Evolutionary conservation across 2,797 vertebrate species (phyloP).

Genomic region (Urophycis tenuis): DNA sequence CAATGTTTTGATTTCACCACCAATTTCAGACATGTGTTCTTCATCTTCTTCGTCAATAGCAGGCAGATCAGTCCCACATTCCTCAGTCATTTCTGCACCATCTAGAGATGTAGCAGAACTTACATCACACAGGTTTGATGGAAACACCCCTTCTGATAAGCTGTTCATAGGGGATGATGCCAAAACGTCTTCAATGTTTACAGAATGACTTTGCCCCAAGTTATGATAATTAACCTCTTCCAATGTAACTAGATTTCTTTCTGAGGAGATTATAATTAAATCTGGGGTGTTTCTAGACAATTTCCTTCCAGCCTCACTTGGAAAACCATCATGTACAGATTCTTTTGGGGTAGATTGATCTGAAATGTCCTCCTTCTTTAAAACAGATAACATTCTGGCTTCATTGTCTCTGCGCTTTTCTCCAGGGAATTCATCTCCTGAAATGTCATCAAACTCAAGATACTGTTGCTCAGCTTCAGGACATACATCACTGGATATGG

Average conservation of each 20-base stretch:
- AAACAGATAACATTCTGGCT: constrained; percentile 14
- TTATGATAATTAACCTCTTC: constrained; percentile 10
- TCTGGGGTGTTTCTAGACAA: constrained; percentile 30
- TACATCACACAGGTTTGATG: constrained; percentile 15
- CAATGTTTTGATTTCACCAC: constrained; percentile 23
- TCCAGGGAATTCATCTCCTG: constrained; percentile 23
- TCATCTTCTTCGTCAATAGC: constrained; percentile 5
- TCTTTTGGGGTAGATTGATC: constrained; percentile 10
- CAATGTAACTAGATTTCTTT: constrained; percentile 19
- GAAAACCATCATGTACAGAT: constrained; percentile 17
- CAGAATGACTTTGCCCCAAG: constrained; percentile 4
- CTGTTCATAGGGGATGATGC: constrained; percentile 17
- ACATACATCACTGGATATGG: constrained; percentile 33
- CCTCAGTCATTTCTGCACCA: neutral
- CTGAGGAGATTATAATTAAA: constrained; percentile 29
- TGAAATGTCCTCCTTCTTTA: constrained; percentile 21
- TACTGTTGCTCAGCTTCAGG: constrained; percentile 25
- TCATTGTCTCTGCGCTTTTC: constrained; percentile 14
- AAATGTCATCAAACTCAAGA: constrained; percentile 35
- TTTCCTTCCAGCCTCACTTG: constrained; percentile 28
- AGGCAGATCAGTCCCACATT: constrained; percentile 21
- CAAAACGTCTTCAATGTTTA: constrained; percentile 5
- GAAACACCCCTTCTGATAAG: constrained; percentile 14
- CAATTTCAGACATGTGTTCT: neutral
- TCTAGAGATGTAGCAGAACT: constrained; percentile 11